Evolutionary conservation across 2,888 invertebrate species (phyloP).

Genomic region (Heliconius ethilla): DNA sequence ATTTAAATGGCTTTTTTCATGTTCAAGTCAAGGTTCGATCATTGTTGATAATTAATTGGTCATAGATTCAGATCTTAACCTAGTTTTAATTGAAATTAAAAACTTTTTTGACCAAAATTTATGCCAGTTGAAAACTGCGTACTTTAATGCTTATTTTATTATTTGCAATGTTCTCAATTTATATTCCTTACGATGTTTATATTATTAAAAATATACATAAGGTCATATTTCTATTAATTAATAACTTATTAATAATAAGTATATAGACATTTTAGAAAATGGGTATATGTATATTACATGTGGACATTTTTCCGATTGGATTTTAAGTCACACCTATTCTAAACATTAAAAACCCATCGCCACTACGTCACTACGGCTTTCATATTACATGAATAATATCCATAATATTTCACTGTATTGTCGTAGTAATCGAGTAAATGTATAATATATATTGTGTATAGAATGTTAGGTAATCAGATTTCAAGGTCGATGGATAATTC

Average conservation of each 20-base stretch:
- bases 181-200: no score
- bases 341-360: neutral
- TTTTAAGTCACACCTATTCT: neutral
- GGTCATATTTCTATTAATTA: neutral
- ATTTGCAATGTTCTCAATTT: no score
- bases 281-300: neutral
- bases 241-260: no score
- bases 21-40: slow-evolving; percentile 13
- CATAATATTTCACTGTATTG: neutral
- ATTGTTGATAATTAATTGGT: slow-evolving; percentile 17
- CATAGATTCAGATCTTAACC: slow-evolving; percentile 15
- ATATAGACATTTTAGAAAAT: no score
- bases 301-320: neutral
- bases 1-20: neutral
- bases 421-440: slow-evolving; percentile 3
- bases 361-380: neutral
- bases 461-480: slow-evolving; percentile 7
- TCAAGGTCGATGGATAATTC: slow-evolving; percentile 7
- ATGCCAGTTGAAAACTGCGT: neutral
- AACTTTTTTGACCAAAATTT: neutral
- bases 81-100: slow-evolving; percentile 13
- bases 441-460: slow-evolving; percentile 22
- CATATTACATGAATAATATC: neutral
- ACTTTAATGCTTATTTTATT: neutral
- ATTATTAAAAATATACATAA: no score